Evolutionary conservation across 2,113 vertebrate species (phyloP).

Genomic region (Sinosuthora webbiana): DNA sequence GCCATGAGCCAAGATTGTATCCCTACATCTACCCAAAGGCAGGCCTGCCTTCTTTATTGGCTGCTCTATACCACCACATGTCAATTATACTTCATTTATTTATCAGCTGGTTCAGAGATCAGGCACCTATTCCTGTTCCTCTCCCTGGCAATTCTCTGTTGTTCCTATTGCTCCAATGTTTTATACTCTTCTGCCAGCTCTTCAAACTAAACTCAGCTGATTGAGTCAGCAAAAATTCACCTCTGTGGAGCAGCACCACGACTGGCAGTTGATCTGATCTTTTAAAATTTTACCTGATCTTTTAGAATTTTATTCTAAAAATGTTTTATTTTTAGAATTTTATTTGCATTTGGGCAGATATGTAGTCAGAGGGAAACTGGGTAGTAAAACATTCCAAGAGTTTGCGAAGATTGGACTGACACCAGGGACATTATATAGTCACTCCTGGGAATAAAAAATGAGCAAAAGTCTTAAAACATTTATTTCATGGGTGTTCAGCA

Average conservation of each 20-base stretch:
- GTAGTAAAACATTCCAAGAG: background rate
- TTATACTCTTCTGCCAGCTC: background rate
- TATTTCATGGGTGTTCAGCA: background rate
- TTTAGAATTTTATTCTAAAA: no score
- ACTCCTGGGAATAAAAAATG: background rate
- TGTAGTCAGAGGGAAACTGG: background rate
- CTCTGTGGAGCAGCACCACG: background rate
- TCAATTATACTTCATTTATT: background rate
- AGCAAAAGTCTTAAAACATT: background rate
- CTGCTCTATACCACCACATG: background rate
- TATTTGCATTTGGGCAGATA: background rate
- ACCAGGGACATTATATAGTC: background rate
- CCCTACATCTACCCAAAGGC: background rate
- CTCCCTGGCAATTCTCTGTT: background rate
- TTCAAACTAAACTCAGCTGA: background rate
- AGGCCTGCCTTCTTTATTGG: background rate
- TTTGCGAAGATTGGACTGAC: background rate
- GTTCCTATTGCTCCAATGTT: background rate
- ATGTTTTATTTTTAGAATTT: background rate
- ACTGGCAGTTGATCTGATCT: background rate
- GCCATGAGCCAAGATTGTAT: background rate
- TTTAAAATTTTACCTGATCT: background rate
- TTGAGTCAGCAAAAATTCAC: background rate
- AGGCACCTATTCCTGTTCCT: background rate
- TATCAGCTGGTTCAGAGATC: background rate